phyloP scores from a whole-genome alignment of 1,140 invertebrate genomes.

The Papilio machaon region DNA sequence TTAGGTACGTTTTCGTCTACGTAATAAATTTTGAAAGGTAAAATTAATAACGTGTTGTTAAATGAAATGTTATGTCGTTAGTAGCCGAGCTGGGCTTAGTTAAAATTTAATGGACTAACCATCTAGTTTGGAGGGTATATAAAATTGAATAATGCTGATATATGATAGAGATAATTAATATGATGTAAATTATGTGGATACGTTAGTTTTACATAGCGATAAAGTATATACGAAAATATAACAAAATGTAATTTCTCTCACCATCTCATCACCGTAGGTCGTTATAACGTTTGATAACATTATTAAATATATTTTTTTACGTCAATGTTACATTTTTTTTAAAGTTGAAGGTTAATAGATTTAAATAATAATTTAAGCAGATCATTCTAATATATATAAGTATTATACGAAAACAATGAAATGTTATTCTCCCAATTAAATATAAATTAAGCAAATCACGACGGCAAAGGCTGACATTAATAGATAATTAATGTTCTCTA shows the following conservation, averaged over 20 bases:
- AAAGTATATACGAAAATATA: too few species aligned
- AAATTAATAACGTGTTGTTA: conserved; percentile 24
- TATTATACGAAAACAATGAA: neutral
- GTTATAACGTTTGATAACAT: too few species aligned
- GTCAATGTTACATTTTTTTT: too few species aligned
- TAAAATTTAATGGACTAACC: conserved; percentile 16
- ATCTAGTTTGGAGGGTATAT: neutral
- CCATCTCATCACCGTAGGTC: too few species aligned
- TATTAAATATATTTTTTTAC: too few species aligned
- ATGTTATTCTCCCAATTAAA: neutral
- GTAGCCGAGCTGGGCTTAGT: neutral
- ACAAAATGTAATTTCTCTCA: too few species aligned
- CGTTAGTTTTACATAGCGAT: too few species aligned
- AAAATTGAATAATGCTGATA: neutral
- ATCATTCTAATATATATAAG: neutral
- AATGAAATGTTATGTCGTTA: conserved; percentile 3
- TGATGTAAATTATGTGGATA: neutral
- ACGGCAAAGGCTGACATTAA: neutral
- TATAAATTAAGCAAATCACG: conserved; percentile 10
- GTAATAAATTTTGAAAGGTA: neutral
- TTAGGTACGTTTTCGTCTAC: neutral
- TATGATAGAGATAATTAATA: neutral
- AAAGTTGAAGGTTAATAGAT: too few species aligned
- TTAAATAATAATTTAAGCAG: neutral
- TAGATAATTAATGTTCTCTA: conserved; percentile 1